Base-by-base conservation (phyloP, 2,888 invertebrate genomes). In the Rhabditoides inermis region DNA sequence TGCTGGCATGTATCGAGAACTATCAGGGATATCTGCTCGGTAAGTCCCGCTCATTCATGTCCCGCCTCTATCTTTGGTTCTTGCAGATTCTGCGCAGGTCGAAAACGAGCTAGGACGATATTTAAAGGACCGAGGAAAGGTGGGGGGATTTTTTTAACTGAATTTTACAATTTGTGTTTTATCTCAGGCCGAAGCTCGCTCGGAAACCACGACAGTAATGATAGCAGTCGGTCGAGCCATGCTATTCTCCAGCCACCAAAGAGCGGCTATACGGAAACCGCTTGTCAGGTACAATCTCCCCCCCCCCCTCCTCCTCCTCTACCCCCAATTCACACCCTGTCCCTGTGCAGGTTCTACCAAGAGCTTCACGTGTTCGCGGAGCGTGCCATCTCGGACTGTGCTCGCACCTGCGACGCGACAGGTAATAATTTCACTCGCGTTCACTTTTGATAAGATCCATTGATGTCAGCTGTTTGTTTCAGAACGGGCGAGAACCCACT, bases 401-500 rank as follows among this genome's bases (percentile, higher is more conserved):
- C 88, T 49, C 83, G 84, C 49, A 95, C 94, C 1, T 86, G 98
- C 3, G 84, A 87, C 47, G 85, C 86, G 45, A 59, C 57, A n/a
- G n/a, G 6, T 39, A 5, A 39, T 6, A 39, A 20, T 39, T 39
- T n/a, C n/a, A 10, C 30, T 39, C 30, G 18, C 20, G 12, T 27
- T 22, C 1, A 36, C 15, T 23, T 15, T 42, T 7, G n/a, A 12
- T 10, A 18, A 40, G 20, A 12, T n/a, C 6, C 32, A 32, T 10
- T 10, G 32, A n/a, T 39, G 6, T 41, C 41, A 94, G 95, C 49
- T 2, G 55, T 47, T n/a, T n/a, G n/a, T n/a, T n/a, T n/a, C n/a
- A 90, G 95, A 98, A 78, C 88, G 88, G 76, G 85, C 88, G 3
- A 83, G 98, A 56, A 91, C 90, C 5, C 92, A 94, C 74, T 99